Evolutionary conservation across 2,797 vertebrate genomes (phyloP), one percentile per base, ranked within the genome.

Genomic region (Onychomys arenicola): DNA sequence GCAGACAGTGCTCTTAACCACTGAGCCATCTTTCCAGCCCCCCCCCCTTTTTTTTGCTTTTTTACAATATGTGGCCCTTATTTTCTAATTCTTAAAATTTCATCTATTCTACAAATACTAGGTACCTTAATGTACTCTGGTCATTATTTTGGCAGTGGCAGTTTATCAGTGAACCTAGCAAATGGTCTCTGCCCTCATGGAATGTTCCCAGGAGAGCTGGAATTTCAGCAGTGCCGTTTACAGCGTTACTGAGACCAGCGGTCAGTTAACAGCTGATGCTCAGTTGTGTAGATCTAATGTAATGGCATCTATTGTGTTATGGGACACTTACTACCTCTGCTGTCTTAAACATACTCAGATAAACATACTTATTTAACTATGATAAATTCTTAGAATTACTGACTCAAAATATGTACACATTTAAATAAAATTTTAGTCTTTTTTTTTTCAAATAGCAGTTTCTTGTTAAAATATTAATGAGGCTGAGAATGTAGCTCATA

Each of bases 341-440:
- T 90, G 49, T 92, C 83, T 95, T 69, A 93, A 93, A 97, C 87
- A 76, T 65, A 93, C 12, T 76, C 27, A 37, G 52, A 23, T 94
- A 87, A 71, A 1, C 49, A n/a, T 12, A 49, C 25, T 67, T 96
- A 90, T 88, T 84, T 94, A 93, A 78, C 78, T 80, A 52, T 49
- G 46, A 63, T 89, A 86, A 71, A 86, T 73, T 91, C 78, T 93
- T 93, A 91, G 25, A 97, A 83, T 91, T 63, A 84, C 23, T 90
- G 11, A 32, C 34, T 97, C 37, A 84, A 92, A 89, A 75, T 67
- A 71, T 75, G 52, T 87, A 43, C 37, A 80, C 13, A 43, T 93
- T 94, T 73, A 93, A 89, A 86, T 83, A 19, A 73, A 21, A 81
- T 12, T 8, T 80, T 95, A 65, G 29, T 46, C 61, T 25, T 83